These are phyloP conservation scores for Aegypius monachus DNA, from an alignment of 2,113 vertebrate species.

Conservation along the genomic window DNA sequence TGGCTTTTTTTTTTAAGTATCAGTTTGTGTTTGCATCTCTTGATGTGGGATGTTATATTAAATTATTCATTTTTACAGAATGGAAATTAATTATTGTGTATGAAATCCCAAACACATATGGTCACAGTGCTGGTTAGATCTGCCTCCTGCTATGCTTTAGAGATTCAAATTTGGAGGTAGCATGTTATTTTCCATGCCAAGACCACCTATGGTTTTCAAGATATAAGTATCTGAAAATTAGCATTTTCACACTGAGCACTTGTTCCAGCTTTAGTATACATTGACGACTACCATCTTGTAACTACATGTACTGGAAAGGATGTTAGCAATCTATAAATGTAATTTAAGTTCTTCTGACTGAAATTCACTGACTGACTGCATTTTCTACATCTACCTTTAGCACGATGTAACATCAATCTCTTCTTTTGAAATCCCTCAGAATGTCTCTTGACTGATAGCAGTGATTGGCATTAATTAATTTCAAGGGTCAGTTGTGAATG, in stretches of 20 bases:
- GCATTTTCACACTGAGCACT: slow-evolving; percentile 71
- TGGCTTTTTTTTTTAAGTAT: slow-evolving; percentile 49
- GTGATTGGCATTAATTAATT: slow-evolving; percentile 43
- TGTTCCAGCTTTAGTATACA: slow-evolving; percentile 63
- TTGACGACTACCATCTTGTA: slow-evolving; percentile 43
- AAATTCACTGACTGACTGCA: not conserved
- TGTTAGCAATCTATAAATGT: slow-evolving; percentile 10
- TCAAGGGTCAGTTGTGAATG: slow-evolving; percentile 70
- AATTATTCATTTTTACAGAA: slow-evolving; percentile 80
- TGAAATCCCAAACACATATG: slow-evolving; percentile 82
- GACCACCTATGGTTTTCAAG: slow-evolving; percentile 80
- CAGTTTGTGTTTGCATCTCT: slow-evolving; percentile 65
- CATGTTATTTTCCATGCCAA: slow-evolving; percentile 77
- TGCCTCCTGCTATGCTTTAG: slow-evolving; percentile 75
- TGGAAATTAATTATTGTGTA: slow-evolving; percentile 83
- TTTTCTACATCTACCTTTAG: slow-evolving; percentile 14
- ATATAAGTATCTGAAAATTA: slow-evolving; percentile 77
- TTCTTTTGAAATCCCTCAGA: slow-evolving; percentile 13
- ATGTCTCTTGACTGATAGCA: slow-evolving; percentile 28
- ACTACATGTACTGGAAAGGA: not conserved
- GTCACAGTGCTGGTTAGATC: slow-evolving; percentile 74
- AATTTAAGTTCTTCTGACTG: slow-evolving; percentile 8
- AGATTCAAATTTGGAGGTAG: slow-evolving; percentile 78
- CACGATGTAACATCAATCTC: not conserved
- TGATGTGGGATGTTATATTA: slow-evolving; percentile 71